Evolutionary conservation across 2,888 invertebrate species (phyloP).

Genomic region (Cheilosia variabilis): DNA sequence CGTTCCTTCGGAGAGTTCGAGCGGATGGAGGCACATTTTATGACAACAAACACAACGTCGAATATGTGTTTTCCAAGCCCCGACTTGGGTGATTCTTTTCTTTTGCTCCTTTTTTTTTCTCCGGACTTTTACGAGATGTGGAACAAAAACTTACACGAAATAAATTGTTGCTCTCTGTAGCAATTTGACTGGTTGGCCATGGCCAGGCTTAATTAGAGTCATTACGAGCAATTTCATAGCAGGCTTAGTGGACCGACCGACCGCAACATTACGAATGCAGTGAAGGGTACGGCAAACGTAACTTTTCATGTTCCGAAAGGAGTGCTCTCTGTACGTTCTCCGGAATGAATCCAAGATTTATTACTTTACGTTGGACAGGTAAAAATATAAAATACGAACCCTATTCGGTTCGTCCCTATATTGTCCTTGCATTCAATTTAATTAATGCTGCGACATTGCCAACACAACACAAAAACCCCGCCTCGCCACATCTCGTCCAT

Average conservation of each 20-base stretch:
- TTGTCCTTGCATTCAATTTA: conserved; percentile 47
- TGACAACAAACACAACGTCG: conserved; percentile 17
- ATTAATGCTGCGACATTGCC: conserved; percentile 40
- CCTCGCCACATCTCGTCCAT: conserved; percentile 36
- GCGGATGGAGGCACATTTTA: conserved; percentile 32
- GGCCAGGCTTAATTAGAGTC: conserved; percentile 42
- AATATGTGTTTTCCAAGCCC: conserved; percentile 38
- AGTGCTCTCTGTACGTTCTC: neutral
- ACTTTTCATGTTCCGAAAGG: neutral
- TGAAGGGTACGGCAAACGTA: neutral
- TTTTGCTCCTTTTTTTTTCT: neutral
- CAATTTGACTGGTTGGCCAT: conserved; percentile 41
- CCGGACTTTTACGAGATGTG: conserved; percentile 56
- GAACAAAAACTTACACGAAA: conserved; percentile 37
- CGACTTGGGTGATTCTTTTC: neutral
- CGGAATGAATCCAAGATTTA: conserved; percentile 26
- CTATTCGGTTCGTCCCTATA: conserved; percentile 6
- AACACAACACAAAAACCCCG: conserved; percentile 20
- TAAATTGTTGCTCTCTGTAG: conserved; percentile 43
- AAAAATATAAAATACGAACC: conserved; percentile 25
- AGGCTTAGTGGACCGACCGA: conserved; percentile 14
- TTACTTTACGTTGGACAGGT: conserved; percentile 44
- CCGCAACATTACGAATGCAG: neutral
- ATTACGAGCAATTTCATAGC: conserved; percentile 39
- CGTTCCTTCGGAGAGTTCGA: conserved; percentile 21